Conservation (phyloP, 2,113 vertebrate genomes). For the Ictalurus punctatus region DNA sequence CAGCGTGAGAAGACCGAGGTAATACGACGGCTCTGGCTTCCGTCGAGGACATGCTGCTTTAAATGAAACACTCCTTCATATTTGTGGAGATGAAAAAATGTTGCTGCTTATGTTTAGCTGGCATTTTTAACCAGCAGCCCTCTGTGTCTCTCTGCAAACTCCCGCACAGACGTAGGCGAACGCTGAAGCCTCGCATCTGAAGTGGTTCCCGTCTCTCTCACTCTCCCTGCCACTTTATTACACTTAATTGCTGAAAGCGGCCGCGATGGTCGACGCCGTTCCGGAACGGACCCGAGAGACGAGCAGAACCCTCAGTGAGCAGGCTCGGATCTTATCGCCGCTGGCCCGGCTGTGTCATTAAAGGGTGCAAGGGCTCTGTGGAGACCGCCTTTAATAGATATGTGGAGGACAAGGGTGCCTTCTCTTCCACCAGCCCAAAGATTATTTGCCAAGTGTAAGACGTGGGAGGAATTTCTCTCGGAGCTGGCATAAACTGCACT, state of each 20-base stretch:
- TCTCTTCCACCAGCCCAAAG: neutral
- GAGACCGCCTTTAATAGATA: constrained; percentile 32
- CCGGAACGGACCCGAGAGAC: neutral
- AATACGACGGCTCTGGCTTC: neutral
- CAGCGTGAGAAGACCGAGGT: neutral
- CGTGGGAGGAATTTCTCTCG: neutral
- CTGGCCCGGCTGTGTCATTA: neutral
- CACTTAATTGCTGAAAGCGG: constrained; percentile 26
- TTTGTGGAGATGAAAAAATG: constrained; percentile 17
- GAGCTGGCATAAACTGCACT: neutral
- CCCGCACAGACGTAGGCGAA: constrained; percentile 29
- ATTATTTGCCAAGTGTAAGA: neutral
- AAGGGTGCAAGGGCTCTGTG: constrained; percentile 15
- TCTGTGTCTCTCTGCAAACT: neutral
- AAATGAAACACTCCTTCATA: constrained; percentile 19
- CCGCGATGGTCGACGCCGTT: neutral
- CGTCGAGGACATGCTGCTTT: constrained; percentile 7
- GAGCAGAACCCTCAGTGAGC: neutral
- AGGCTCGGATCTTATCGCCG: constrained; percentile 4
- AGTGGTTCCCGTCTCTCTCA: neutral
- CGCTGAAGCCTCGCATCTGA: neutral
- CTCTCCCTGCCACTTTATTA: neutral
- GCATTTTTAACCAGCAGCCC: constrained; percentile 13
- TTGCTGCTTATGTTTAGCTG: neutral
- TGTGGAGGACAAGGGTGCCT: constrained; percentile 7